Evolutionary conservation across 2,797 vertebrate genomes (phyloP).

Genomic region (Acomys russatus): DNA sequence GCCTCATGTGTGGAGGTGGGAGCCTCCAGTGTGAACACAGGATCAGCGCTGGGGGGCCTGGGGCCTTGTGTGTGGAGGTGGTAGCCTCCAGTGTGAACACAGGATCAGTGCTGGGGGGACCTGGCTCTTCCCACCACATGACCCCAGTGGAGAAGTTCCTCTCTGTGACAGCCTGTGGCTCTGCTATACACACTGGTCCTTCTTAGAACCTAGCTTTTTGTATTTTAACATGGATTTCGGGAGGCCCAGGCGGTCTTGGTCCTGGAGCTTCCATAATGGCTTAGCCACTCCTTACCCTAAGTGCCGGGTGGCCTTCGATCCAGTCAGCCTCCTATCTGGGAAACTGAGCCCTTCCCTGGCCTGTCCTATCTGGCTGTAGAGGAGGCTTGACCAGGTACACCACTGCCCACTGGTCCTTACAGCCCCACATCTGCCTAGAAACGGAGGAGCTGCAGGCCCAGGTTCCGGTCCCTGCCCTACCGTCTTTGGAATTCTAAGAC

Average conservation of each 20-base stretch:
- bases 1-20: neutral
- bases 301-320: neutral
- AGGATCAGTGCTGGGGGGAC: neutral
- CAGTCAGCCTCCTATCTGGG: neutral
- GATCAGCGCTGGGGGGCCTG: neutral
- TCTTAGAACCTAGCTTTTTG: accelerated
- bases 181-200: neutral
- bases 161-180: neutral
- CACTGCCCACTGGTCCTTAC: accelerated
- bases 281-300: no score
- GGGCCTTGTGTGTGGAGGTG: neutral
- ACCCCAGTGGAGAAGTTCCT: no score
- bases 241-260: neutral
- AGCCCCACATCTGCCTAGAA: no score
- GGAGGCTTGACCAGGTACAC: neutral
- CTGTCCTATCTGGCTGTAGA: neutral
- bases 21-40: neutral
- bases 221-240: neutral
- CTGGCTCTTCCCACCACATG: neutral
- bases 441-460: no score
- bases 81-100: neutral
- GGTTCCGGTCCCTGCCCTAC: no score
- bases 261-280: neutral
- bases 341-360: neutral
- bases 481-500: neutral